These are phyloP conservation scores for Oplegnathus fasciatus DNA, from an alignment of 2,113 vertebrate species.

Conservation along the genomic window DNA sequence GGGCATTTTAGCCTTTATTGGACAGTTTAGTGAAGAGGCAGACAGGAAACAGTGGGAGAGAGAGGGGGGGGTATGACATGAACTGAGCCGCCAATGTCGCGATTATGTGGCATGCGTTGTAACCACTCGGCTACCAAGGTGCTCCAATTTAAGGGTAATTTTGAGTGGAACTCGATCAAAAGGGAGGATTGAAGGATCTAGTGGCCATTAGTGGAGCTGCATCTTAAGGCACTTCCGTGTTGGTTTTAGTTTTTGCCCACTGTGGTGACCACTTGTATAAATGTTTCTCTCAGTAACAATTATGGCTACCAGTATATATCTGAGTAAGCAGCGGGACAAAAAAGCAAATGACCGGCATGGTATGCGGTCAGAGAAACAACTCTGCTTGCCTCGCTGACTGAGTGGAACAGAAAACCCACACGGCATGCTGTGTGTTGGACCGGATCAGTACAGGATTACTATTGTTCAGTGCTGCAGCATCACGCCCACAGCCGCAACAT, in stretches of 20 bases:
- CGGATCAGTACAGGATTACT: constrained; percentile 42
- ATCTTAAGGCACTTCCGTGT: neutral
- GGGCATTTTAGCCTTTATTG: too few relatives aligned
- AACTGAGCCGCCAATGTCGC: too few relatives aligned
- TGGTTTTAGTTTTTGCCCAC: constrained; percentile 1
- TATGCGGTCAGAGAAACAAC: constrained; percentile 50
- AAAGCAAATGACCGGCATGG: constrained; percentile 58
- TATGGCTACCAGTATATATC: constrained; percentile 28
- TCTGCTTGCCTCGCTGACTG: constrained; percentile 33
- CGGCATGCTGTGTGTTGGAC: constrained; percentile 22
- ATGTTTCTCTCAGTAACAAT: constrained; percentile 39
- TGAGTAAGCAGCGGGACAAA: constrained; percentile 30
- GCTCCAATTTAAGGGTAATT: neutral
- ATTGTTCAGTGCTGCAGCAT: constrained; percentile 60
- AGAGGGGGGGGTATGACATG: too few relatives aligned
- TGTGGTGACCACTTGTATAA: constrained; percentile 10
- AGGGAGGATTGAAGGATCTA: neutral
- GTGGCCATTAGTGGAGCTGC: constrained; percentile 7
- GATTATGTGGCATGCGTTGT: too few relatives aligned
- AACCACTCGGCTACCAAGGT: too few relatives aligned
- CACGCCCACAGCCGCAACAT: constrained; percentile 51
- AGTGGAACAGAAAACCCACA: constrained; percentile 60
- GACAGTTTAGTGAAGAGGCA: too few relatives aligned
- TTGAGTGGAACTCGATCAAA: neutral
- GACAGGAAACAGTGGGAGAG: too few relatives aligned